A percentile compares a stretch with the other conserved stretches of the same genome.
These are phyloP conservation scores for Periophthalmus modestus DNA, from an alignment of 2,113 vertebrate genomes.

Conservation along the genomic window DNA sequence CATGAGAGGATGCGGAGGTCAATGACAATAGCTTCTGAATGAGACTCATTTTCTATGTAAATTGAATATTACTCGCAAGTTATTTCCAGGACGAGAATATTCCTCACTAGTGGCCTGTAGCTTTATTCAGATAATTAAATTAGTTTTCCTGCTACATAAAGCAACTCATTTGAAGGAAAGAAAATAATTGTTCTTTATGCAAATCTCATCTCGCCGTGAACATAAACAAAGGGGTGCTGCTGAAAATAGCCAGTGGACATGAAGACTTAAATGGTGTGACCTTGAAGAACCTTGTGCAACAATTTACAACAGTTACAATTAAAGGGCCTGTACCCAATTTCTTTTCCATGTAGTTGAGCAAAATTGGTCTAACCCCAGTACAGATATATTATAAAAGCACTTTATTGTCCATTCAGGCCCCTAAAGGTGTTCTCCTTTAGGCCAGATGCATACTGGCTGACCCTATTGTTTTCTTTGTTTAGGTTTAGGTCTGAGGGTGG, in stretches of 20 bases:
- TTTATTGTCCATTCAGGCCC: too few species aligned
- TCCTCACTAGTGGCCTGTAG: neutral
- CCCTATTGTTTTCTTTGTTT: too few species aligned
- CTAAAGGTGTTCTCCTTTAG: too few species aligned
- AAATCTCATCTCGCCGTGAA: too few species aligned
- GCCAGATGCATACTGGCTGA: too few species aligned
- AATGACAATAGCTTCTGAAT: neutral
- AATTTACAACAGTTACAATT: neutral
- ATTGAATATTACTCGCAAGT: conserved; percentile 4
- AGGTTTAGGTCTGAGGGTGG: too few species aligned
- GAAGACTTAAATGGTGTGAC: neutral
- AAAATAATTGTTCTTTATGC: neutral
- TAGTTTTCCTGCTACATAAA: neutral
- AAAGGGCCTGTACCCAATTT: neutral
- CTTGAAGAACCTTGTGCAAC: neutral
- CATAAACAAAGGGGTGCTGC: neutral
- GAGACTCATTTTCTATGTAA: conserved; percentile 3
- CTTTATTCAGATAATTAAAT: conserved; percentile 1
- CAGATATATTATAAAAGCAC: too few species aligned
- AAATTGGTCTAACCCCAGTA: too few species aligned
- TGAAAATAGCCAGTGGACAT: neutral
- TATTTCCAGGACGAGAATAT: neutral
- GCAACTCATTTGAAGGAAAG: neutral
- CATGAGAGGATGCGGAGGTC: neutral
- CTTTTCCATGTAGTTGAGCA: too few species aligned